Conservation (phyloP, 1,140 invertebrate species). For the Nasonia giraulti region DNA sequence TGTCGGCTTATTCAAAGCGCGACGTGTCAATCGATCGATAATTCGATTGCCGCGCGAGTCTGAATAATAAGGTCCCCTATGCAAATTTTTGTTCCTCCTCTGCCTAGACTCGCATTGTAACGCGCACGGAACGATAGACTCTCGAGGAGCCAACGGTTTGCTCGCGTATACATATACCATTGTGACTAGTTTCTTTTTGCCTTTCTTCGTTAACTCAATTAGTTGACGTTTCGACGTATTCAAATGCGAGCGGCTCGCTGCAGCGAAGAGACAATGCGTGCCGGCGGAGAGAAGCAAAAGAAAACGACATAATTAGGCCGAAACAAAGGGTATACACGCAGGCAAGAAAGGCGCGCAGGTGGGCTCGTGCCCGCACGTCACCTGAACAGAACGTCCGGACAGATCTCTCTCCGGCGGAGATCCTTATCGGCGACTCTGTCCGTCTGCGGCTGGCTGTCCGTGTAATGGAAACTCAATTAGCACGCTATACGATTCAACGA, state of each 20-base stretch:
- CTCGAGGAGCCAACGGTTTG: slow-evolving; percentile 10
- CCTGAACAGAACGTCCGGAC: slow-evolving; percentile 54
- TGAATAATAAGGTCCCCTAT: slow-evolving; percentile 70
- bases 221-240: background rate
- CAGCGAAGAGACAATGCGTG: background rate
- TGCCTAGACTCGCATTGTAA: background rate
- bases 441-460: slow-evolving; percentile 1
- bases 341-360: no score
- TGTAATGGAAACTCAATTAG: slow-evolving; percentile 63
- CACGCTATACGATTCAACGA: slow-evolving; percentile 48
- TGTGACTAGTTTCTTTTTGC: background rate
- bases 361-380: slow-evolving; percentile 31
- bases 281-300: slow-evolving; percentile 1
- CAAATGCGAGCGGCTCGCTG: background rate
- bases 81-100: slow-evolving; percentile 62
- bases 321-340: slow-evolving; percentile 18
- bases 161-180: background rate
- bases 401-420: slow-evolving; percentile 38
- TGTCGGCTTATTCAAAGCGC: slow-evolving; percentile 13
- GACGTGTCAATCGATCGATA: slow-evolving; percentile 69
- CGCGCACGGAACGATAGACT: background rate
- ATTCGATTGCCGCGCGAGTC: slow-evolving; percentile 63
- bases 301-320: slow-evolving; percentile 38
- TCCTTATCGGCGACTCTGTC: background rate
- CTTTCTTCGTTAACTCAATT: background rate